Base-by-base conservation (phyloP, 2,888 invertebrate species). In the Dolomedes plantarius region DNA sequence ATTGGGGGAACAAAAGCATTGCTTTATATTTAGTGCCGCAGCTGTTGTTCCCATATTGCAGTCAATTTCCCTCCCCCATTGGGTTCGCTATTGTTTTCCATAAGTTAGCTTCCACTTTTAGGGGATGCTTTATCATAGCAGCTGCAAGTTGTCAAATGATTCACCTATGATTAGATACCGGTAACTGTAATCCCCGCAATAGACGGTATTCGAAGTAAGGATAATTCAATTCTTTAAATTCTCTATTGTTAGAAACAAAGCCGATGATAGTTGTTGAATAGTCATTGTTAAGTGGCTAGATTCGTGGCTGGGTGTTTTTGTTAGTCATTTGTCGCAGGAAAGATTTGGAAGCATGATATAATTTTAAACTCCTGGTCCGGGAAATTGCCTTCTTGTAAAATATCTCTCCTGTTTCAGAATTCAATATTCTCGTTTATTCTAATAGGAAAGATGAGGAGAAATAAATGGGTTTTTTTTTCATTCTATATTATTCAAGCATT, bases 71-170 rank as follows among this genome's bases (percentile, higher is more conserved):
- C 78, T 78, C 79, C 72, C 16, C 69, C 72, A 36, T 36, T 36
- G 36, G 36, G 11, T 36, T 36, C 46, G 46, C 46, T 6, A 46
- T 46, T 46, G 46, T 46, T 46, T 46, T 67, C 36, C 65, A 46
- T 32, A 50, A 69, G 64, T 80, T 73, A 73, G 65, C 46, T 80
- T 65, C 56, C 72, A 71, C 41, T 28, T 50, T 62, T 71, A 78
- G 36, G 69, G 64, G 72, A 64, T 80, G 31, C 67, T 73, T n/a
- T 67, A 29, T 50, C 50, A 80, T 28, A 31, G 80, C 80, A 80
- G 80, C 80, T 80, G 80, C 73, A 0, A 28, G 27, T 80, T 73
- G 80, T 67, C 73, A 80, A 73, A 80, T 80, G 80, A 80, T 73
- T 80, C 80, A 80, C 39, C 67, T 31, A 6, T 41, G 46, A 50